Base-by-base conservation (phyloP, 2,888 invertebrate genomes). In the Ophion ellenae region DNA sequence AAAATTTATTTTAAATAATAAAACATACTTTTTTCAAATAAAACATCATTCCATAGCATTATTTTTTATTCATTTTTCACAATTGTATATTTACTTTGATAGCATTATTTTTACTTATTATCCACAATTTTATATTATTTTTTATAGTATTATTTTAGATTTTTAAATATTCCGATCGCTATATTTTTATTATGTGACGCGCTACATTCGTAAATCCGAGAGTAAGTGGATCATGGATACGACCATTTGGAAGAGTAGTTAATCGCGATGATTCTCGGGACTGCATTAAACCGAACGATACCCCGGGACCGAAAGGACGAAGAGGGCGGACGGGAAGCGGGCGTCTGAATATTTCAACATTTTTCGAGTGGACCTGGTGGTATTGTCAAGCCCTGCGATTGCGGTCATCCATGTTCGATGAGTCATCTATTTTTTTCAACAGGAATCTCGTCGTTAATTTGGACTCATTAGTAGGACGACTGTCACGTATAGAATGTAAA, bases 331-430 rank as follows among this genome's bases (percentile, higher is more conserved):
- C 4, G 32, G 32, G 24, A 45, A 17, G 17, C 53, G 47, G 61
- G 64, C 45, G 17, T 28, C n/a, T 64, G 75, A 75, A 75, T 75
- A 64, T 75, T 75, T 64, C 47, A 64, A 64, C 47, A 47, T 64
- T 28, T 75, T 75, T 32, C 75, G 47, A 75, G 75, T 75, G 45
- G 63, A 28, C 11, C 32, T 47, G n/a, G 5, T 32, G 28, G 64
- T 32, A 74, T 61, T 75, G 75, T 64, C 28, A 14, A 75, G 47
- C 47, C 6, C 24, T 28, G 20, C 45, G 36, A 59, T 28, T 75
- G 45, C 32, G 28, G n/a, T 75, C 47, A 28, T 75, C n/a, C 64
- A 47, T 75, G 64, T 47, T 75, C 47, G 14, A 75, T 75, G 28
- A 14, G 40, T 75, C 47, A 63, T 5, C 75, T 32, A 47, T 64